A percentile compares a stretch with the other conserved stretches of the same genome.
Conservation (phyloP, 2,888 invertebrate species). For the Pachycephus smyrnensis region DNA sequence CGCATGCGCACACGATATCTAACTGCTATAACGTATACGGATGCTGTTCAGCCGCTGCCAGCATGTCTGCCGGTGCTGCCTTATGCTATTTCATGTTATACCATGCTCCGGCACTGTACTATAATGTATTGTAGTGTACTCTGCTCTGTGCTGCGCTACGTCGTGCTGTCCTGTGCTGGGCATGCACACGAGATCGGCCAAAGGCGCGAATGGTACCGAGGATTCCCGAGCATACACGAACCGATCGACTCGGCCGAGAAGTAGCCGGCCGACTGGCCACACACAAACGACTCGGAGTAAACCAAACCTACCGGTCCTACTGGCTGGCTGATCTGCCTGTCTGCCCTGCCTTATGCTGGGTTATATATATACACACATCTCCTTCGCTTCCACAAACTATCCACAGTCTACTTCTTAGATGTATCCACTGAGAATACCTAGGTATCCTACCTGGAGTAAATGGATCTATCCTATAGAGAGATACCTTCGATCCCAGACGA, state of each 20-base stretch:
- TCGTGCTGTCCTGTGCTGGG: neutral
- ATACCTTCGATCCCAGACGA: neutral
- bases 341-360: constrained; percentile 1
- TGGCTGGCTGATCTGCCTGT: constrained; percentile 3
- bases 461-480: neutral
- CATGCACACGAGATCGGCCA: neutral
- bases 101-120: no score
- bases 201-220: neutral
- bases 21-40: constrained; percentile 20
- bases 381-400: neutral
- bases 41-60: constrained; percentile 41
- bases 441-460: neutral
- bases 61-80: constrained; percentile 41
- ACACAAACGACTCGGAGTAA: constrained; percentile 45
- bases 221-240: neutral
- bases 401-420: neutral
- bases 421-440: neutral
- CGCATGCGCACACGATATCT: constrained; percentile 3
- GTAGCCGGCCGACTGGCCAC: constrained; percentile 41
- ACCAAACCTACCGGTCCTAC: constrained; percentile 52
- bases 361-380: neutral
- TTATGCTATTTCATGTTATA: neutral
- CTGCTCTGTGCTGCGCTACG: neutral
- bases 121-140: no score
- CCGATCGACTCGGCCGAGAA: constrained; percentile 28